Percentiles rank a stretch among this genome's conserved stretches.
These are phyloP conservation scores for Cisticola juncidis DNA, from an alignment of 2,113 vertebrate species.

Conservation along the genomic window DNA sequence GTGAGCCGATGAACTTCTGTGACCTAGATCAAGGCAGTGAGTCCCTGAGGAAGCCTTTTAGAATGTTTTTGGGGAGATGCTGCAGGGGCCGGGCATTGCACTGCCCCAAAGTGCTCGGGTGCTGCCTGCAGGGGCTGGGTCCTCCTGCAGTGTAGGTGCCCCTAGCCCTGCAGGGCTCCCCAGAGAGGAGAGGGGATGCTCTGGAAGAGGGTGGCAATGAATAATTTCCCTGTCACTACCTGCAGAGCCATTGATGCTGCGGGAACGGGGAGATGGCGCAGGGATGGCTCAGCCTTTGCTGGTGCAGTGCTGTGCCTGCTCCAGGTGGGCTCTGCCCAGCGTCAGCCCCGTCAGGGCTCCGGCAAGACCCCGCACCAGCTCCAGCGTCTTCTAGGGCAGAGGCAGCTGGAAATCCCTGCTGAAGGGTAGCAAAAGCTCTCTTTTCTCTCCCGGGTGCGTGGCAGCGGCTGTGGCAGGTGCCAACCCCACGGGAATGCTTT, in stretches of 20 bases:
- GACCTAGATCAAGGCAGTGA: background rate
- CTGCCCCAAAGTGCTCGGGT: rapidly evolving
- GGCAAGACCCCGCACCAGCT: background rate
- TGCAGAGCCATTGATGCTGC: background rate
- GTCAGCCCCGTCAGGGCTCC: background rate
- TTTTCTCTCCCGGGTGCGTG: background rate
- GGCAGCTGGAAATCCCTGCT: background rate
- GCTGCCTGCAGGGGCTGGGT: background rate
- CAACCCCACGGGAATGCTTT: background rate
- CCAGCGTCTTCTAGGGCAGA: background rate
- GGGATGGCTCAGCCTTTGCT: background rate
- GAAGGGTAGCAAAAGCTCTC: background rate
- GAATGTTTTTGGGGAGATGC: background rate
- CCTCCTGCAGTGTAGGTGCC: background rate
- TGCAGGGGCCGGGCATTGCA: rapidly evolving
- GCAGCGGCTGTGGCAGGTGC: background rate
- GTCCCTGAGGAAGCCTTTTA: background rate
- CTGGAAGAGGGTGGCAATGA: background rate
- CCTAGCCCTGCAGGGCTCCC: background rate
- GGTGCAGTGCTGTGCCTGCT: background rate
- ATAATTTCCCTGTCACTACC: background rate
- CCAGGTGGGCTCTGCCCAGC: background rate
- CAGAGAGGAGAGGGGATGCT: background rate
- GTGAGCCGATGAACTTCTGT: background rate
- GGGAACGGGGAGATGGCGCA: rapidly evolving